phyloP scores from a whole-genome alignment of 1,140 invertebrate genomes.

The Drosophila nasuta region DNA sequence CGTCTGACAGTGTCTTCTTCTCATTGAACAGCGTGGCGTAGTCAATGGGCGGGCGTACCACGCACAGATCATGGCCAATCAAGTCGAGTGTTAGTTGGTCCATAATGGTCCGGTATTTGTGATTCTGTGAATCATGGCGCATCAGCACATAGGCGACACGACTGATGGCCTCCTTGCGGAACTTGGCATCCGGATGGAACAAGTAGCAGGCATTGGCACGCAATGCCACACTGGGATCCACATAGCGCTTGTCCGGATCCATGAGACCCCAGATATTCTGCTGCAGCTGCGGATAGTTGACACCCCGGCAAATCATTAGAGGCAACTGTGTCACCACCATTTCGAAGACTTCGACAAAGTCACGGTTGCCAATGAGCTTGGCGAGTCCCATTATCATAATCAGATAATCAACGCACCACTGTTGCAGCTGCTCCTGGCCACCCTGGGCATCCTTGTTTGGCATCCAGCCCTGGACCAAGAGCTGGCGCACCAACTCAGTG shows the following conservation, averaged over 20 bases:
- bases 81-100: slow-evolving; percentile 1
- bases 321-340: slow-evolving; percentile 60
- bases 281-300: slow-evolving; percentile 36
- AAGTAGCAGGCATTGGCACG: slow-evolving; percentile 65
- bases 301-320: slow-evolving; percentile 49
- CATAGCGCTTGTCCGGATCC: slow-evolving; percentile 46
- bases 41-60: slow-evolving; percentile 31
- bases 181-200: slow-evolving; percentile 41
- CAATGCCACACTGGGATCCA: slow-evolving; percentile 42
- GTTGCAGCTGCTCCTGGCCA: slow-evolving; percentile 16
- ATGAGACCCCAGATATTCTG: slow-evolving; percentile 48
- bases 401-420: slow-evolving; percentile 55
- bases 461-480: slow-evolving; percentile 46
- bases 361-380: slow-evolving; percentile 2
- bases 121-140: slow-evolving; percentile 17
- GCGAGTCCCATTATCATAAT: slow-evolving; percentile 55
- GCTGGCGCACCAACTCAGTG: slow-evolving; percentile 47
- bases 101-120: slow-evolving; percentile 26
- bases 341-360: slow-evolving; percentile 34
- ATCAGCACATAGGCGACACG: slow-evolving; percentile 45
- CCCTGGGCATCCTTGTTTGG: background rate
- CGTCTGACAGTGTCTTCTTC: slow-evolving; percentile 4
- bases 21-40: slow-evolving; percentile 52
- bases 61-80: slow-evolving; percentile 51
- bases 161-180: slow-evolving; percentile 53